Conservation (phyloP, 2,113 vertebrate species). For the Gavialis gangeticus region DNA sequence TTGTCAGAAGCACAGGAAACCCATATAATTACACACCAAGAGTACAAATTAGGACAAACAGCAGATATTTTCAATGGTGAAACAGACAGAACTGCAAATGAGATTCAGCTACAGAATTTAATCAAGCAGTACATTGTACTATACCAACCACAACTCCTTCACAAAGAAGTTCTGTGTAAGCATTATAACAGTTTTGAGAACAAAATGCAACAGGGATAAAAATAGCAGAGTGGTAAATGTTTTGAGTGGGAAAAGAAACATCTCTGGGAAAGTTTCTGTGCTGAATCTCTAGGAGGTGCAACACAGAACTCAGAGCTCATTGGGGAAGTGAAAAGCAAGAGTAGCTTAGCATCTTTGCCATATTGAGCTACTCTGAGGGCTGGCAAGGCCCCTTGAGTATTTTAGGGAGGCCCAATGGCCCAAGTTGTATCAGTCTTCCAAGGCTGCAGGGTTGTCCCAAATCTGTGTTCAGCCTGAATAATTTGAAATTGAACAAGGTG, state of each 20-base stretch:
- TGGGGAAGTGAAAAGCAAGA: background rate
- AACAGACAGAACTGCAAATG: background rate
- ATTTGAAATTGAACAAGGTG: background rate
- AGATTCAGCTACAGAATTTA: constrained; percentile 6
- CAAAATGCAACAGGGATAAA: background rate
- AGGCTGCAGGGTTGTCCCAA: background rate
- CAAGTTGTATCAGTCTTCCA: background rate
- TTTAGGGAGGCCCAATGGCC: background rate
- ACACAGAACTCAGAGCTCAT: background rate
- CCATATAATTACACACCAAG: background rate
- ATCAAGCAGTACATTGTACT: background rate
- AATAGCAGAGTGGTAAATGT: background rate
- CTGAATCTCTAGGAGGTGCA: background rate
- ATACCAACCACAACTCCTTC: background rate
- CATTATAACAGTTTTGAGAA: background rate
- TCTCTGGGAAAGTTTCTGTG: background rate
- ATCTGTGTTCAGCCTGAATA: background rate
- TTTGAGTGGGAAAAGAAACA: background rate
- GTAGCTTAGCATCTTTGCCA: background rate
- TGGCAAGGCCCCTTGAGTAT: background rate
- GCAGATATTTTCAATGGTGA: constrained; percentile 29
- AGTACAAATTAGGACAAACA: constrained; percentile 21
- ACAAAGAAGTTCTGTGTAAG: background rate
- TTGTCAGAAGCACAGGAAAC: constrained; percentile 32
- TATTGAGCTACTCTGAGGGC: background rate